These are phyloP conservation scores for Mohoua ochrocephala DNA, from an alignment of 2,113 vertebrate genomes.

Conservation along the genomic window DNA sequence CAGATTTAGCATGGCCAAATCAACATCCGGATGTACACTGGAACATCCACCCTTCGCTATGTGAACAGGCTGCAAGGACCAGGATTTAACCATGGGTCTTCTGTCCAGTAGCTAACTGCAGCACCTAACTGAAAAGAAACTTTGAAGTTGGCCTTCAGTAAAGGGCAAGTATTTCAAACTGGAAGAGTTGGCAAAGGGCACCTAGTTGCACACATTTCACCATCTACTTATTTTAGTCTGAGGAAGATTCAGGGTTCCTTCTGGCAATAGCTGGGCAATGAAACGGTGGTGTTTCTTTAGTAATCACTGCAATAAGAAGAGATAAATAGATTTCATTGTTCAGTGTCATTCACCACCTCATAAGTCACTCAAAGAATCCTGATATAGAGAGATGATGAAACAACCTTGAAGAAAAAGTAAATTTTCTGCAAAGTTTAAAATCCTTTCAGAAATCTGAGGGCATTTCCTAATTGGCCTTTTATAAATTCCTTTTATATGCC, in stretches of 20 bases:
- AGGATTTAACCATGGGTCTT: not conserved
- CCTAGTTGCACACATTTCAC: not conserved
- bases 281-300: not conserved
- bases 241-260: not conserved
- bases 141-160: not conserved
- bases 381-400: not conserved
- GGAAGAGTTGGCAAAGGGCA: not conserved
- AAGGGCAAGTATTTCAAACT: not conserved
- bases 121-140: not conserved
- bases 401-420: not conserved
- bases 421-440: not conserved
- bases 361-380: not conserved
- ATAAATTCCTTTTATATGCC: not conserved
- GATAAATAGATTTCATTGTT: not conserved
- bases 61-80: not conserved
- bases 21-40: not conserved
- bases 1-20: not conserved
- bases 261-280: not conserved
- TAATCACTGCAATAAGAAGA: not conserved
- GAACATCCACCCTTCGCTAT: not conserved
- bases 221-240: not conserved
- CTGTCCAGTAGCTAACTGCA: not conserved
- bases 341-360: accelerated
- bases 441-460: not conserved
- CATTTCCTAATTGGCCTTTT: not conserved